A percentile compares a stretch with the other conserved stretches of the same genome.
Evolutionary conservation across 2,113 vertebrate species (phyloP).

Genomic region (Tachysurus fulvidraco): DNA sequence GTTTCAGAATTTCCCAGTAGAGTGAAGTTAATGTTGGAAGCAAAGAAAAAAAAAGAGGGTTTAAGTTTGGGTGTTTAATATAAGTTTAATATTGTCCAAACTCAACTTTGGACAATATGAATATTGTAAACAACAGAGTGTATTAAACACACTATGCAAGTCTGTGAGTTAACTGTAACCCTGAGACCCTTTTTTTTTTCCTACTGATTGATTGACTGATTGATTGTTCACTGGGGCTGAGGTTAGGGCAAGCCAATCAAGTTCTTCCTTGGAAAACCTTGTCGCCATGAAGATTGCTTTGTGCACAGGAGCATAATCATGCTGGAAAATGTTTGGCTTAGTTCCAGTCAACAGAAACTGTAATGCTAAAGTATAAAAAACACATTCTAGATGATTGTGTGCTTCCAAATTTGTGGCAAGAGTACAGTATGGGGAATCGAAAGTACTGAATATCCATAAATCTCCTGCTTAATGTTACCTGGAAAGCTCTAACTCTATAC

Average conservation of each 20-base stretch:
- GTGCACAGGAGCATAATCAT: too few species aligned
- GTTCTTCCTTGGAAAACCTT: background rate
- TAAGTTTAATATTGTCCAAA: too few species aligned
- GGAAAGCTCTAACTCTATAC: background rate
- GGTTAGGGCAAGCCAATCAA: background rate
- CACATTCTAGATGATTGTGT: background rate
- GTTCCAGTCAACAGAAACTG: background rate
- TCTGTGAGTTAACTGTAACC: background rate
- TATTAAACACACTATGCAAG: background rate
- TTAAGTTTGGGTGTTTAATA: background rate
- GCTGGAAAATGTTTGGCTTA: background rate
- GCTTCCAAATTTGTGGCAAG: background rate
- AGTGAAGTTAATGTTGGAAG: background rate
- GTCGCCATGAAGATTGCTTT: background rate
- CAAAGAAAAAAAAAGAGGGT: background rate
- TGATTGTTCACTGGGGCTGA: background rate
- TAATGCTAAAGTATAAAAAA: background rate
- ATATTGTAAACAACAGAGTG: background rate
- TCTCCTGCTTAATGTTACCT: background rate
- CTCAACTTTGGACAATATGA: background rate
- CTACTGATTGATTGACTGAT: background rate
- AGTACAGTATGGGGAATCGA: too few species aligned
- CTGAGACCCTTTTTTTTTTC: background rate
- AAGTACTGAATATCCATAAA: background rate
- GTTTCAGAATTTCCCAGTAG: background rate